These are phyloP conservation scores for Lasiurus borealis DNA, from an alignment of 2,113 vertebrate genomes.

Conservation along the genomic window DNA sequence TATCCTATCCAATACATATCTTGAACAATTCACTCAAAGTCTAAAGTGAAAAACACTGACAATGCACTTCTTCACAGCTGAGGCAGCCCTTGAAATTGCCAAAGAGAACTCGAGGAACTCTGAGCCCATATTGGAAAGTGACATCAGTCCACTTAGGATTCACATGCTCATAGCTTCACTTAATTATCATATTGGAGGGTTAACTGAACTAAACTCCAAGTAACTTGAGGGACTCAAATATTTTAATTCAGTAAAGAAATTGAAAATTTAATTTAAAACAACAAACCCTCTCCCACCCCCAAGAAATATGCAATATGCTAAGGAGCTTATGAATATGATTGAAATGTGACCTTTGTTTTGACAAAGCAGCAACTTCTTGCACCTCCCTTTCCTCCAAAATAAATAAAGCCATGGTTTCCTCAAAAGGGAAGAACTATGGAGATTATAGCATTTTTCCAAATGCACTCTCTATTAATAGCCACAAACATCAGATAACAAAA, in stretches of 20 bases:
- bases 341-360: neutral
- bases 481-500: neutral
- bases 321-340: neutral
- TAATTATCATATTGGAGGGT: neutral
- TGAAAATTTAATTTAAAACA: neutral
- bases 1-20: neutral
- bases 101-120: neutral
- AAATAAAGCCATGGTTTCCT: neutral
- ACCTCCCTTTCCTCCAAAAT: neutral
- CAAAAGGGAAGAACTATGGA: neutral
- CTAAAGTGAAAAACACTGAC: neutral
- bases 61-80: neutral
- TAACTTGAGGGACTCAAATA: neutral
- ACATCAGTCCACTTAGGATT: neutral
- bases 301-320: neutral
- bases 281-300: neutral
- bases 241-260: neutral
- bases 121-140: neutral
- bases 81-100: conserved; percentile 2
- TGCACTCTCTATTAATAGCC: neutral
- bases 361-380: neutral
- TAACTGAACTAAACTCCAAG: neutral
- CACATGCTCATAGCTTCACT: neutral
- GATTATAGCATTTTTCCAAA: neutral
- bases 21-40: neutral